Evolutionary conservation across 2,113 vertebrate genomes (phyloP).

Genomic region (Sinocyclocheilus rhinocerous): DNA sequence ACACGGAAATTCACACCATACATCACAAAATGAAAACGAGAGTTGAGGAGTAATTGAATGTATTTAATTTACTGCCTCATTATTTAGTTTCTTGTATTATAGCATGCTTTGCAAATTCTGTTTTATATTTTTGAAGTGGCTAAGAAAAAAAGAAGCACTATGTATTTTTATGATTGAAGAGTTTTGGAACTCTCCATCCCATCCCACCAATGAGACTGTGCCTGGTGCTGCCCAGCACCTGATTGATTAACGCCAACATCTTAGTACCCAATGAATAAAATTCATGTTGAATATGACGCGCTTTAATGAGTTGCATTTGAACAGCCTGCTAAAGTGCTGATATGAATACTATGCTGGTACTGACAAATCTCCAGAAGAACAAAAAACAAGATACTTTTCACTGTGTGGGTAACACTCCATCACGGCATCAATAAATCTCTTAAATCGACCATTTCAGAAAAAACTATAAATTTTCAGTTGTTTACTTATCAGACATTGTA

Average conservation of each 20-base stretch:
- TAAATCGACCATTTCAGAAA: not conserved
- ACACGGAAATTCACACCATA: slow-evolving; percentile 53
- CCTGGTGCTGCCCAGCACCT: slow-evolving; percentile 62
- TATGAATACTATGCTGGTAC: not conserved
- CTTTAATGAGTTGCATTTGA: slow-evolving; percentile 49
- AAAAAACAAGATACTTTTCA: not conserved
- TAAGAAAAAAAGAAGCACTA: slow-evolving; percentile 58
- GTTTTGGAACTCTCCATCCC: slow-evolving; percentile 62
- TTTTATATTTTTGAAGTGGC: slow-evolving; percentile 63
- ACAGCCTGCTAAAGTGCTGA: not conserved
- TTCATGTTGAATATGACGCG: slow-evolving; percentile 53
- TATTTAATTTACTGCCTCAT: slow-evolving; percentile 63
- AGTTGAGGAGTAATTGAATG: slow-evolving; percentile 55
- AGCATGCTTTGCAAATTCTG: slow-evolving; percentile 65
- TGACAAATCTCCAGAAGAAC: not conserved
- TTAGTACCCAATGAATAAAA: slow-evolving; percentile 61
- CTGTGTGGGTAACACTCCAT: slow-evolving; percentile 4
- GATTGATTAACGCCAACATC: slow-evolving; percentile 56
- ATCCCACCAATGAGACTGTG: slow-evolving; percentile 57
- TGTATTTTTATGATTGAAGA: slow-evolving; percentile 65
- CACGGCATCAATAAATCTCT: not conserved
- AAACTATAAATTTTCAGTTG: not conserved
- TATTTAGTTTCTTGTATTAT: slow-evolving; percentile 62
- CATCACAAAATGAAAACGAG: slow-evolving; percentile 46
- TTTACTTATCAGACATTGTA: not conserved